Base-by-base conservation (phyloP, 2,797 vertebrate genomes). In the Gila robusta region DNA sequence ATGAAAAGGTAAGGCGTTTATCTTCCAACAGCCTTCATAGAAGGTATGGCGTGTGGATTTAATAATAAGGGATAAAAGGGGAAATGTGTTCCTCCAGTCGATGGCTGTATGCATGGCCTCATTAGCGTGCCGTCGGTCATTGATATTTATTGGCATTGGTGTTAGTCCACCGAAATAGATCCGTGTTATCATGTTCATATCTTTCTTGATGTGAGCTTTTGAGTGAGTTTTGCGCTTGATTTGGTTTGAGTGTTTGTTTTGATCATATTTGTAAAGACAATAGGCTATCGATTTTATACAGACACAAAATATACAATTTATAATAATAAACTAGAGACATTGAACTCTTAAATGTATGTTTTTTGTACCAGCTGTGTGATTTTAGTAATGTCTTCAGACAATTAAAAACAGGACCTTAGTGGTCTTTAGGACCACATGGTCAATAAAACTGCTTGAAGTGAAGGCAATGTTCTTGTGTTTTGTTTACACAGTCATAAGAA, bases 1-100 rank as follows among this genome's bases (percentile, higher is more conserved):
- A 32, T 8, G 41, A 90, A 90, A 82, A 67, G 86, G 89, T 90
- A 37, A 80, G 11, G 59, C 7, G 5, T 17, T n/a, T 56, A 1
- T 56, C 10, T 4, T 28, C 8, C 26, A 2, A 1, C 4, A 59
- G 26, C 2, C 1, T 44, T 69, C 23, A 44, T 16, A 3, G 28
- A 37, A 54, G 64, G 1, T 16, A 3, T 28, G 1, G 9, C 4
- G 19, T 47, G 14, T 47, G 71, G n/a, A 11, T 56, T 59, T 56
- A 74, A 32, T 54, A 56, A 35, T 35, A 49, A 37, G 19, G 23
- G 32, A 54, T 67, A 28, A 54, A 39, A 10, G 47, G 82, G 17
- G 17, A 14, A 73, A 67, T 4, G n/a, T n/a, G 47, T 54, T 21
- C 62, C 32, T 84, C 32, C 19, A 54, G 17, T 76, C 73, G 28